These are phyloP conservation scores for Cephus cinctus DNA, from an alignment of 1,140 invertebrate species.

Conservation along the genomic window DNA sequence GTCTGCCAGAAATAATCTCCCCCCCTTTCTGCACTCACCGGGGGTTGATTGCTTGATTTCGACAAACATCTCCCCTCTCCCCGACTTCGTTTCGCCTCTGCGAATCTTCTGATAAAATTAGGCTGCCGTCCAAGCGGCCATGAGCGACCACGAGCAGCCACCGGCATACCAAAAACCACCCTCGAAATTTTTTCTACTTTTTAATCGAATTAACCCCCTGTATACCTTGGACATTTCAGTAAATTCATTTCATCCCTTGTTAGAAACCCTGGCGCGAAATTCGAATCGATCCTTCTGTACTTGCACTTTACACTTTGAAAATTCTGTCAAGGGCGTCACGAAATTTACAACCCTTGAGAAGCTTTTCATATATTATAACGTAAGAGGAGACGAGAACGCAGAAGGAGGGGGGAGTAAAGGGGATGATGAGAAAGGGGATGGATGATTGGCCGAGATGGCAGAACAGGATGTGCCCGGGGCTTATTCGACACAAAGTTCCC, in stretches of 20 bases:
- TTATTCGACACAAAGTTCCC: constrained; percentile 29
- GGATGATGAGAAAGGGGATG: too few relatives aligned
- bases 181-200: constrained; percentile 24
- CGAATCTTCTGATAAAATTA: constrained; percentile 31
- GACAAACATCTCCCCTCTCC: constrained; percentile 32
- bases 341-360: too few relatives aligned
- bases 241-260: constrained; percentile 12
- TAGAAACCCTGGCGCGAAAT: constrained; percentile 1
- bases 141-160: constrained; percentile 15
- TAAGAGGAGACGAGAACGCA: constrained; percentile 8
- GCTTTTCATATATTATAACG: too few relatives aligned
- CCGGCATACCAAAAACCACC: constrained; percentile 28
- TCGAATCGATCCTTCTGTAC: too few relatives aligned
- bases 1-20: constrained; percentile 36
- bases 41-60: constrained; percentile 42
- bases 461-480: constrained; percentile 33
- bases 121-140: constrained; percentile 30
- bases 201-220: constrained; percentile 34
- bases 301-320: too few relatives aligned
- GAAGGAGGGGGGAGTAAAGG: background rate
- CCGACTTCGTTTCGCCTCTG: constrained; percentile 16
- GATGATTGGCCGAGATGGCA: too few relatives aligned
- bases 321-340: too few relatives aligned
- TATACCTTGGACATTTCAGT: constrained; percentile 11
- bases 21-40: constrained; percentile 3